These are phyloP conservation scores for Myotis pilosus DNA, from an alignment of 2,797 vertebrate genomes.

Conservation along the genomic window DNA sequence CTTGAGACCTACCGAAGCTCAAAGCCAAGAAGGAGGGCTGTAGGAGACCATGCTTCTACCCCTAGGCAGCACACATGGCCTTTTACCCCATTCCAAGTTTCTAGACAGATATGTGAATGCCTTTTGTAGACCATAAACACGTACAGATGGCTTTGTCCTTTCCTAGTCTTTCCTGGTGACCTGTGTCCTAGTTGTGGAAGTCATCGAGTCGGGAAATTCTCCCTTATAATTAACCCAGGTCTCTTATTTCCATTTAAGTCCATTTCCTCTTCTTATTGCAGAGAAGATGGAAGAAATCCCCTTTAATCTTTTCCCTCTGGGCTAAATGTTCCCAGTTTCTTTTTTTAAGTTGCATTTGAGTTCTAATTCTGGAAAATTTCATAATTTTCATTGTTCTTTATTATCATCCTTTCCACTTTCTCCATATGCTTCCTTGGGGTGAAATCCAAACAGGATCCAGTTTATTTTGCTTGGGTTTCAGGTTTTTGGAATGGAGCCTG, in stretches of 20 bases:
- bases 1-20: neutral
- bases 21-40: neutral
- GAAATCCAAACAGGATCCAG: conserved; percentile 1
- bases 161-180: conserved; percentile 47
- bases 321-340: neutral
- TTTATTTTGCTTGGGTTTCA: conserved; percentile 30
- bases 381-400: conserved; percentile 45
- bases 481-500: neutral
- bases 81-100: neutral
- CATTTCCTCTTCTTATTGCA: conserved; percentile 58
- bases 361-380: conserved; percentile 55
- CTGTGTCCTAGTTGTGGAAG: conserved; percentile 46
- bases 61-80: neutral
- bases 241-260: conserved; percentile 25
- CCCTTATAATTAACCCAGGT: conserved; percentile 48
- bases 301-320: conserved; percentile 34
- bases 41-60: neutral
- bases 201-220: conserved; percentile 57
- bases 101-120: neutral
- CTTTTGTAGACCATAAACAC: neutral
- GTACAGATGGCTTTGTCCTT: conserved; percentile 20
- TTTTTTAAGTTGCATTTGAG: neutral
- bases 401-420: conserved; percentile 20
- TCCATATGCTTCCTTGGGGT: conserved; percentile 32
- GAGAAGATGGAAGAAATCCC: conserved; percentile 54